These are phyloP conservation scores for Leucophora obtusa DNA, from an alignment of 2,888 invertebrate species.

Conservation along the genomic window DNA sequence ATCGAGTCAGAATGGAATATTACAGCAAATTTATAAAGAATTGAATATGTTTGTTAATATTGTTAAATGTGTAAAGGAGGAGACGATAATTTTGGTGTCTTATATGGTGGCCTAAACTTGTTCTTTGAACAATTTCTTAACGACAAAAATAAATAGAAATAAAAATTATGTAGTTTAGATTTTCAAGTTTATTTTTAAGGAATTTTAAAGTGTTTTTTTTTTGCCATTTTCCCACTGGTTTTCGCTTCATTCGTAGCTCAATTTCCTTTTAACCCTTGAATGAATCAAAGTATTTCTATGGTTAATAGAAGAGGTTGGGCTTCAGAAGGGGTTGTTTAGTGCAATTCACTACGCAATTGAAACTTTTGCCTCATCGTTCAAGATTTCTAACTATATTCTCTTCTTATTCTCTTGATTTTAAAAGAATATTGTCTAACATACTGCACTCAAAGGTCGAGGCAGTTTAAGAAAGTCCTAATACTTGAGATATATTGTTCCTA, in stretches of 20 bases:
- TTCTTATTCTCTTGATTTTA: too few species aligned
- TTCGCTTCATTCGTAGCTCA: not conserved
- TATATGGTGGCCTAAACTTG: constrained; percentile 44
- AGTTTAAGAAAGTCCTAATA: too few species aligned
- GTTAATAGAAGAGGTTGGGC: too few species aligned
- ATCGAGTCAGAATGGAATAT: constrained; percentile 15
- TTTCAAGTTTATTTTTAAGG: constrained; percentile 37
- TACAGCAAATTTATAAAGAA: constrained; percentile 36
- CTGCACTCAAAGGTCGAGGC: too few species aligned
- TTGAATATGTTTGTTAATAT: constrained; percentile 39
- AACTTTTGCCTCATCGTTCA: too few species aligned
- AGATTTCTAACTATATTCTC: too few species aligned
- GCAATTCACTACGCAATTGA: too few species aligned
- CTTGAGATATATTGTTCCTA: too few species aligned
- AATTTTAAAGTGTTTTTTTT: constrained; percentile 40
- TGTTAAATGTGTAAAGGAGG: constrained; percentile 46
- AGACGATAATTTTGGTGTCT: constrained; percentile 22
- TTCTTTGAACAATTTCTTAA: constrained; percentile 36
- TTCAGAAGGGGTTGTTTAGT: too few species aligned
- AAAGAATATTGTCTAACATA: too few species aligned
- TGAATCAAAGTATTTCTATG: not conserved
- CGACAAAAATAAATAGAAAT: not conserved
- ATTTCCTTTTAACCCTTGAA: not conserved
- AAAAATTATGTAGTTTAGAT: constrained; percentile 38
- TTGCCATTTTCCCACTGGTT: constrained; percentile 26